Conservation (phyloP, 2,888 invertebrate genomes). For the Colletes collaris region DNA sequence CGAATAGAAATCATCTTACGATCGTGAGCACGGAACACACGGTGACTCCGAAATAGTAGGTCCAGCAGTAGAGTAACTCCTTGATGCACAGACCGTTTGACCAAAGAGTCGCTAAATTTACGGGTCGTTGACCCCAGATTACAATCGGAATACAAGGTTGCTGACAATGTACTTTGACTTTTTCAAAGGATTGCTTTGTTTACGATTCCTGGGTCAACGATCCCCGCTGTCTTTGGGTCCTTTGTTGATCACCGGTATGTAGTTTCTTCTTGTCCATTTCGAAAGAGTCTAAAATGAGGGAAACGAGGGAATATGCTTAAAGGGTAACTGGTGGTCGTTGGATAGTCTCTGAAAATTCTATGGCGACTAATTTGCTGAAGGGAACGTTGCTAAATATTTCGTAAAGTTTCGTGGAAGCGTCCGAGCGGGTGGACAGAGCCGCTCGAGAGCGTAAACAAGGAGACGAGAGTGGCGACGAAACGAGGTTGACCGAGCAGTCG, state of each 20-base stretch:
- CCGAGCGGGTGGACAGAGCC: conserved; percentile 29
- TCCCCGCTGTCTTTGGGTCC: not conserved
- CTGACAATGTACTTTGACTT: no score
- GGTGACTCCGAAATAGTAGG: no score
- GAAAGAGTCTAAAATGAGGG: not conserved
- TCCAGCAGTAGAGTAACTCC: no score
- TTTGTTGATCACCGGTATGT: no score
- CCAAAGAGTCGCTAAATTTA: no score
- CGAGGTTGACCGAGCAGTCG: conserved; percentile 68
- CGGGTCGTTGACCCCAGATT: no score
- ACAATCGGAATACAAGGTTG: no score
- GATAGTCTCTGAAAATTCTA: not conserved
- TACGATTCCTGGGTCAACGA: conserved; percentile 8
- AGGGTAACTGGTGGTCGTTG: not conserved
- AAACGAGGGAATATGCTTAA: conserved; percentile 1
- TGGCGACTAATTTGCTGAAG: not conserved
- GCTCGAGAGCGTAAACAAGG: conserved; percentile 57
- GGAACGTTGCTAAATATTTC: conserved; percentile 1
- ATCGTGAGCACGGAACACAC: conserved; percentile 7
- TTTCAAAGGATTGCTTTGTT: conserved; percentile 3
- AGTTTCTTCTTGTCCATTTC: not conserved
- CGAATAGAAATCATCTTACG: not conserved
- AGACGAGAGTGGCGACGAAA: conserved; percentile 60
- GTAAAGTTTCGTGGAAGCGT: conserved; percentile 23
- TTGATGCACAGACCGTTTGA: no score